Percentiles rank a stretch among this genome's conserved stretches.
These are phyloP conservation scores for Drosophila diplacantha DNA, from an alignment of 2,888 invertebrate species.

Conservation along the genomic window DNA sequence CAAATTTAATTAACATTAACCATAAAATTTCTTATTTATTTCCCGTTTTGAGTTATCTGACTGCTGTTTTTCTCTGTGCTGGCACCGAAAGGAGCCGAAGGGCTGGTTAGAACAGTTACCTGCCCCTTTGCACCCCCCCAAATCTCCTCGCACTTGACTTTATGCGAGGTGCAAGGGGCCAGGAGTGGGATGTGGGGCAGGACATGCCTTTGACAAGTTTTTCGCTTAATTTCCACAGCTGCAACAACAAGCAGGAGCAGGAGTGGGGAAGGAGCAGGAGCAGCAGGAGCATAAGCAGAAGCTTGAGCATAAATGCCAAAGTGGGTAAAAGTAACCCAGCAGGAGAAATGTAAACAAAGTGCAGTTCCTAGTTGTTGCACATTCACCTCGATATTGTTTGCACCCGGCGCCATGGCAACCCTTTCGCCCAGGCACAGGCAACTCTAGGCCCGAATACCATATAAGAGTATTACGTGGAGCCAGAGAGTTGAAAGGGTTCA, in stretches of 20 bases:
- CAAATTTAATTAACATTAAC: too few relatives aligned
- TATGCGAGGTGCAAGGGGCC: conserved; percentile 35
- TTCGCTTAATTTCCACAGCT: conserved; percentile 54
- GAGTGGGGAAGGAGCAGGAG: conserved; percentile 7
- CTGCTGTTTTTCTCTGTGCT: not conserved
- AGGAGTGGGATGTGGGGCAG: conserved; percentile 19
- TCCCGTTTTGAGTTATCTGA: not conserved
- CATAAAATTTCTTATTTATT: not conserved
- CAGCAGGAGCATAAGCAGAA: conserved; percentile 17
- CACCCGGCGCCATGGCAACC: conserved; percentile 57
- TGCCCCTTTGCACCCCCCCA: not conserved
- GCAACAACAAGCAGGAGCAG: conserved; percentile 38
- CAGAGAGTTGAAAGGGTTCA: conserved; percentile 3
- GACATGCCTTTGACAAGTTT: conserved; percentile 52
- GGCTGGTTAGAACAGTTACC: conserved; percentile 12
- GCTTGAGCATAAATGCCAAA: conserved; percentile 58
- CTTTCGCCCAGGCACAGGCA: not conserved
- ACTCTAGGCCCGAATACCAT: not conserved
- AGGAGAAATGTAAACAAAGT: conserved; percentile 41
- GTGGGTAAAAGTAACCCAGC: conserved; percentile 52
- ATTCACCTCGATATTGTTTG: conserved; percentile 40
- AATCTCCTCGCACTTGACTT: conserved; percentile 62
- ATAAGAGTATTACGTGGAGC: conserved; percentile 6
- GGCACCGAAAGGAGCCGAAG: conserved; percentile 13
- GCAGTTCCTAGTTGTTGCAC: conserved; percentile 29